A percentile compares a stretch with the other conserved stretches of the same genome.
phyloP scores from a whole-genome alignment of 1,140 invertebrate species.

The Drosophila lacteicornis region DNA sequence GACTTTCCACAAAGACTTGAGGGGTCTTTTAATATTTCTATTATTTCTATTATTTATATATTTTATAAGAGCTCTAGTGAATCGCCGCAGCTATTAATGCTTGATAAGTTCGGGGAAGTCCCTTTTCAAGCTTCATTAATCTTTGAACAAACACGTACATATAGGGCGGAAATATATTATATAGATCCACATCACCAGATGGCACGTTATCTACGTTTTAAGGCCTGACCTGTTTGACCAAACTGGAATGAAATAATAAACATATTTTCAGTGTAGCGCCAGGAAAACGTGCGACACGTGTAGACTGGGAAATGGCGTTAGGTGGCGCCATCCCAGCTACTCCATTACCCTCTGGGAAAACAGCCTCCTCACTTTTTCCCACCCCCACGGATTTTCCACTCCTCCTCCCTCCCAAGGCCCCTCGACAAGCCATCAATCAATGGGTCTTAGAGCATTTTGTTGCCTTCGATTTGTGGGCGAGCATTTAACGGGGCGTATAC shows the following conservation, averaged over 20 bases:
- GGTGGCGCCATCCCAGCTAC: conserved; percentile 42
- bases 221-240: too few relatives aligned
- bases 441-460: conserved; percentile 51
- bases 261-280: neutral
- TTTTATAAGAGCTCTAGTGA: neutral
- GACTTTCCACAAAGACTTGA: neutral
- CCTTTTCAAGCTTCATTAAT: neutral
- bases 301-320: conserved; percentile 43
- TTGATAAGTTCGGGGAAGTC: conserved; percentile 1
- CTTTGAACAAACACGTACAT: neutral
- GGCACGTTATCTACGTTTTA: neutral
- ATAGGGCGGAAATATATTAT: neutral
- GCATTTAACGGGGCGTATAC: conserved; percentile 63
- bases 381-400: neutral
- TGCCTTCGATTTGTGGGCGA: conserved; percentile 40
- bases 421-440: conserved; percentile 49
- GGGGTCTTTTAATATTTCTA: neutral
- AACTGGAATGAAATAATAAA: conserved; percentile 2
- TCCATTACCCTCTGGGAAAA: conserved; percentile 1
- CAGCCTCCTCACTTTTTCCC: neutral
- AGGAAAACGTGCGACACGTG: conserved; percentile 49
- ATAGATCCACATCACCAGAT: neutral
- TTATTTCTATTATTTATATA: neutral
- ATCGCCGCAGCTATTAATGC: neutral
- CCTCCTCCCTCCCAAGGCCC: neutral